Evolutionary conservation across 2,888 invertebrate species (phyloP).

Genomic region (Chaetoderma sp.): DNA sequence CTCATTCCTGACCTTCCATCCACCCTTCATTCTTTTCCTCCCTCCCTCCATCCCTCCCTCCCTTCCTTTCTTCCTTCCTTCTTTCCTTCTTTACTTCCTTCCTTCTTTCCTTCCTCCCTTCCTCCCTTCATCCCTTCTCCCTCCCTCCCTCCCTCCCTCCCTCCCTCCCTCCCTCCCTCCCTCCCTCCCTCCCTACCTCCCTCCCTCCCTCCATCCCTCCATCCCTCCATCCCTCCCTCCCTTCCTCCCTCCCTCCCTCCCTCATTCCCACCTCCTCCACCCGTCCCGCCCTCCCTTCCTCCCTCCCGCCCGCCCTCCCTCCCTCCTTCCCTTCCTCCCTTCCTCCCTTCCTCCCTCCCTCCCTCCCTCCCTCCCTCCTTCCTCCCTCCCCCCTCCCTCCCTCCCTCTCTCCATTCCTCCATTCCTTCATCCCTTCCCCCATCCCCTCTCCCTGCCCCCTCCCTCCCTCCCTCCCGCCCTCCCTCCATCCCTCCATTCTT

Average conservation of each 20-base stretch:
- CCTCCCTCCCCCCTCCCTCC: not conserved
- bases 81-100: not conserved
- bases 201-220: not conserved
- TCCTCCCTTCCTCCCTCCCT: not conserved
- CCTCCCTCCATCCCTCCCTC: not conserved
- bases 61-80: not conserved
- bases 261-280: not conserved
- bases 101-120: not conserved
- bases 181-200: not conserved
- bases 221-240: not conserved
- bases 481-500: not conserved
- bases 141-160: not conserved
- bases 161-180: not conserved
- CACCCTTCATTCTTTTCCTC: not conserved
- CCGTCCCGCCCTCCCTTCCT: not conserved
- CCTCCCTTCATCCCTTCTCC: not conserved
- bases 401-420: not conserved
- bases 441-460: not conserved
- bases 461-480: not conserved
- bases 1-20: not conserved
- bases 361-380: not conserved
- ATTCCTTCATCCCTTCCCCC: not conserved
- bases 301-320: not conserved
- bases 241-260: not conserved
- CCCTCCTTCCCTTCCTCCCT: not conserved